Evolutionary conservation across 2,113 vertebrate genomes (phyloP), one percentile per base, ranked within the genome.

Genomic region (Apeltes quadracus): DNA sequence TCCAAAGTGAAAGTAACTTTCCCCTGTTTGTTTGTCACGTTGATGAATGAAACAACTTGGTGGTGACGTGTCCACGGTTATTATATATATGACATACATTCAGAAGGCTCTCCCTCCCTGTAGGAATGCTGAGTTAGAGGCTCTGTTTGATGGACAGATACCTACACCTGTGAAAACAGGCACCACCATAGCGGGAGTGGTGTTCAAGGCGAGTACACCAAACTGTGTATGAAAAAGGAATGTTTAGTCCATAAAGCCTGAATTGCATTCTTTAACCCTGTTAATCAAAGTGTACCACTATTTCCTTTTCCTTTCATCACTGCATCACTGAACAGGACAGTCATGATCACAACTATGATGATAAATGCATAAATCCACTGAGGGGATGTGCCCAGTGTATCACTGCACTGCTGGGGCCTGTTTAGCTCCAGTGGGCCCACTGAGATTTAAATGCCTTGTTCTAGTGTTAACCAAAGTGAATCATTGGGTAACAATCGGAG

Each of bases 101-200:
- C 0, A 70, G 18, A 1, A 50, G 2, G 25, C 2, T 46, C 14
- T 51, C 46, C 7, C n/a, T 53, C 12, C 38, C 22, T 5, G 3
- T 20, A 94, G 93, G 81, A 93, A 94, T 78, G 68, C 73, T 71
- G 77, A 76, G 0, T 74, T 94, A 44, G 4, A 90, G 43, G 85
- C 78, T 68, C 32, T 78, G 3, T 65, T 89, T 44, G 59, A 65
- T 2, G 82, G 55, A 48, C 61, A 87, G 1, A 4, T 77, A 5
- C 90, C 91, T 0, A 91, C 72, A 79, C 84, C 91, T 7, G 1
- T 91, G 75, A 94, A 94, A 83, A 94, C 93, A 0, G 93, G 93
- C 0, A 94, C 93, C 56, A 94, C 93, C 2, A 94, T 94, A 34
- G 92, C 92, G 34, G 93, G 93, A 38, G 12, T 93, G 2, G 84